These are phyloP conservation scores for Drosophila miranda DNA, from an alignment of 1,140 invertebrate species.

Conservation along the genomic window DNA sequence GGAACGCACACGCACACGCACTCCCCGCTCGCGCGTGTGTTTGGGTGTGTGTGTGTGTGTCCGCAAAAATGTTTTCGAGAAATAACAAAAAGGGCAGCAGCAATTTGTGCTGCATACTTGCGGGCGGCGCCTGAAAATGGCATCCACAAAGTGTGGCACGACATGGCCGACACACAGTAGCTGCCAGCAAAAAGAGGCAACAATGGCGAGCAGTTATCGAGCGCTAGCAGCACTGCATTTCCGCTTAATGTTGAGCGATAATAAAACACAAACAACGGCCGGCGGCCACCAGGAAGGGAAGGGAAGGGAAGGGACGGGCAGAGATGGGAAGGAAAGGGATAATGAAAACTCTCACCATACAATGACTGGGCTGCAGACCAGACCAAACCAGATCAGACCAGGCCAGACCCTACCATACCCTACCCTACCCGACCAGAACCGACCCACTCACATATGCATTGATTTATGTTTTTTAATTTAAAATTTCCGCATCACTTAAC, in stretches of 20 bases:
- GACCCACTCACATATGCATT: slow-evolving; percentile 60
- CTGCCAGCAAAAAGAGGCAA: slow-evolving; percentile 15
- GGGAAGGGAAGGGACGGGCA: too few relatives aligned
- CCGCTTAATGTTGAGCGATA: slow-evolving; percentile 77
- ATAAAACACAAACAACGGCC: slow-evolving; percentile 68
- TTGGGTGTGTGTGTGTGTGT: too few relatives aligned
- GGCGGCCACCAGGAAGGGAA: slow-evolving; percentile 36
- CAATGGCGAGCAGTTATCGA: slow-evolving; percentile 54
- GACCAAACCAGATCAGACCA: too few relatives aligned
- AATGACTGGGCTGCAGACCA: too few relatives aligned
- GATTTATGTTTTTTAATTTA: slow-evolving; percentile 83
- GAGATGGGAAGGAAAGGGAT: too few relatives aligned
- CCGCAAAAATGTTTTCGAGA: background rate
- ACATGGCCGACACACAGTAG: slow-evolving; percentile 12
- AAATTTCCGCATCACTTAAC: slow-evolving; percentile 82
- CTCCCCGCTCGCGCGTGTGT: too few relatives aligned
- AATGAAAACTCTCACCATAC: too few relatives aligned
- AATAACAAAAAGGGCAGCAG: slow-evolving; percentile 16
- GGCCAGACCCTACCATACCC: too few relatives aligned
- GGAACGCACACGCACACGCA: too few relatives aligned
- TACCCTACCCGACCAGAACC: too few relatives aligned
- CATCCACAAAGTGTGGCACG: slow-evolving; percentile 29
- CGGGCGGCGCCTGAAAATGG: slow-evolving; percentile 52
- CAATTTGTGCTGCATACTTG: slow-evolving; percentile 68
- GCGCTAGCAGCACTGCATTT: slow-evolving; percentile 68